Evolutionary conservation across 2,888 invertebrate genomes (phyloP).

Genomic region (Caenorhabditis sp.): DNA sequence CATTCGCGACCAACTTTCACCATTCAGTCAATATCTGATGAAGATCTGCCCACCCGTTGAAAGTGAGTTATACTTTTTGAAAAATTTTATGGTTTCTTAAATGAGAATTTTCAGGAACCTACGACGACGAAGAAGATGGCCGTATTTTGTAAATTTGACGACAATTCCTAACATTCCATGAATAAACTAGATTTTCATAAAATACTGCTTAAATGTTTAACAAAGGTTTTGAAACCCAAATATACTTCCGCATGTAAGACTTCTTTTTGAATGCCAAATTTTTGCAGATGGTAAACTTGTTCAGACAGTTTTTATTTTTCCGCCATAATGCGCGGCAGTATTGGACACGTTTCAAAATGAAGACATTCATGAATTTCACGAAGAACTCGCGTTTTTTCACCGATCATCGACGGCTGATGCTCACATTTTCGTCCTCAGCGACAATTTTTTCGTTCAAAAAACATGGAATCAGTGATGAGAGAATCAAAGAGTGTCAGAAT

Average conservation of each 20-base stretch:
- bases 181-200: neutral
- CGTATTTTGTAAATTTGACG: neutral
- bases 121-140: neutral
- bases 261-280: neutral
- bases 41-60: constrained; percentile 31
- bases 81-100: constrained; percentile 6
- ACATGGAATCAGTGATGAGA: constrained; percentile 34
- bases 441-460: constrained; percentile 44
- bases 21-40: constrained; percentile 28
- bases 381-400: neutral
- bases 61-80: constrained; percentile 13
- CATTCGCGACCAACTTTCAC: constrained; percentile 30
- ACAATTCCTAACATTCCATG: neutral
- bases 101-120: constrained; percentile 10
- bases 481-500: constrained; percentile 38
- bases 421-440: constrained; percentile 26
- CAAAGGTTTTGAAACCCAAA: too few relatives aligned
- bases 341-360: constrained; percentile 29
- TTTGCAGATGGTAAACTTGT: neutral
- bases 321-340: constrained; percentile 15
- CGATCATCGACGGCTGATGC: neutral
- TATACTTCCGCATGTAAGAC: neutral
- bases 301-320: constrained; percentile 4
- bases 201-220: too few relatives aligned
- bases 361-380: neutral